These are phyloP conservation scores for Hermetia illucens DNA, from an alignment of 1,140 invertebrate genomes.

Conservation along the genomic window DNA sequence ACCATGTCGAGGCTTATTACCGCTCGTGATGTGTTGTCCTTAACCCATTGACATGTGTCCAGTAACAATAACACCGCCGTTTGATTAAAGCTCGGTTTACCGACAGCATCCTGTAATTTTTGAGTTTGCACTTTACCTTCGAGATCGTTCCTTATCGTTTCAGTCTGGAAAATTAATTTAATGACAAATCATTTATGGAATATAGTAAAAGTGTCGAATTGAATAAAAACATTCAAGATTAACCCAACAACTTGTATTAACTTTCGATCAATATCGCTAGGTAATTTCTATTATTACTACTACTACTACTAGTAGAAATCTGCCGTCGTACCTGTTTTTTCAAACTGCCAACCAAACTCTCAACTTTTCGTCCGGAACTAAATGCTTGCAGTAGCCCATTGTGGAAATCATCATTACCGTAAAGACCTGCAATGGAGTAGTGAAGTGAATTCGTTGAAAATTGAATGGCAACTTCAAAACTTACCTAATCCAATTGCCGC, in stretches of 20 bases:
- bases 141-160: constrained; percentile 26
- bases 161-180: constrained; percentile 19
- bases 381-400: constrained; percentile 71
- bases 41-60: constrained; percentile 44
- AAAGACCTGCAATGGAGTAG: constrained; percentile 44
- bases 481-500: constrained; percentile 47
- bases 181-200: neutral
- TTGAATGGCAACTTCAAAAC: constrained; percentile 5
- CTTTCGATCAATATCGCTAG: too few relatives aligned
- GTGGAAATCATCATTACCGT: constrained; percentile 88
- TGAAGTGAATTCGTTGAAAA: neutral
- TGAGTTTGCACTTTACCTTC: constrained; percentile 31
- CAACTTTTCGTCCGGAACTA: constrained; percentile 60
- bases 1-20: constrained; percentile 37
- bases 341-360: constrained; percentile 54
- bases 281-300: too few relatives aligned
- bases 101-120: constrained; percentile 53
- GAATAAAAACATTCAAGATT: too few relatives aligned
- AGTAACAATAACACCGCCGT: constrained; percentile 50
- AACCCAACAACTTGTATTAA: too few relatives aligned
- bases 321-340: constrained; percentile 55
- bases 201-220: neutral
- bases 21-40: constrained; percentile 52
- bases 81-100: constrained; percentile 56
- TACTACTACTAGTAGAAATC: too few relatives aligned